These are phyloP conservation scores for Drosophila trichaetosa DNA, from an alignment of 2,888 invertebrate species.

Conservation along the genomic window DNA sequence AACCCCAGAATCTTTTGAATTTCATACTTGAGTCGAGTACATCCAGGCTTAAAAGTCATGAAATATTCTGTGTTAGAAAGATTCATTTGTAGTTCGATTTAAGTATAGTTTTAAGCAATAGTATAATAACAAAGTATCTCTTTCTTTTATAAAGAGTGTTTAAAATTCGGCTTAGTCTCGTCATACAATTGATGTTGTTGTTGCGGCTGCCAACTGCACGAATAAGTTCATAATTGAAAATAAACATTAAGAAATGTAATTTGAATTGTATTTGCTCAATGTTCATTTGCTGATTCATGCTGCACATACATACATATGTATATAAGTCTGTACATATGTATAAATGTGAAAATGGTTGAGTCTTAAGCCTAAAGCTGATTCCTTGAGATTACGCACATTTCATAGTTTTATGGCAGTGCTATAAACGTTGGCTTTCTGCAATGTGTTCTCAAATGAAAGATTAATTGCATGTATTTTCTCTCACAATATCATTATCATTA, in stretches of 20 bases:
- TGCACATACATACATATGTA: neutral
- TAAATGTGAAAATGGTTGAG: neutral
- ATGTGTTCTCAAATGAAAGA: constrained; percentile 26
- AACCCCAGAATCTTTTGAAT: neutral
- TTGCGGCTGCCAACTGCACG: constrained; percentile 41
- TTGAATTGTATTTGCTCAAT: constrained; percentile 35
- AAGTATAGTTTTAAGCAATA: neutral
- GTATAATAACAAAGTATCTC: neutral
- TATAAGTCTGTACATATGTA: neutral
- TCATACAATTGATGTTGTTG: neutral
- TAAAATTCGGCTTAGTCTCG: neutral
- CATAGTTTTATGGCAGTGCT: constrained; percentile 26
- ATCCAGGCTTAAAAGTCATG: neutral
- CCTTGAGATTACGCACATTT: neutral
- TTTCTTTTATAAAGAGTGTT: constrained; percentile 9
- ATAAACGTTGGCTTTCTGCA: constrained; percentile 27
- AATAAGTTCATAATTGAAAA: constrained; percentile 70
- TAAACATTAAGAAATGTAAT: constrained; percentile 59
- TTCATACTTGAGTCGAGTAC: neutral
- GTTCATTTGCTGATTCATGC: constrained; percentile 17
- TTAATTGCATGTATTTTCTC: constrained; percentile 23
- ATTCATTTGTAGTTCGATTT: neutral
- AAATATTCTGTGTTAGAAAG: neutral
- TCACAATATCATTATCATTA: constrained; percentile 13
- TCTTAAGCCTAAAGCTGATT: neutral